Evolutionary conservation across 2,113 vertebrate species (phyloP).

Genomic region (Oryzias woworae): DNA sequence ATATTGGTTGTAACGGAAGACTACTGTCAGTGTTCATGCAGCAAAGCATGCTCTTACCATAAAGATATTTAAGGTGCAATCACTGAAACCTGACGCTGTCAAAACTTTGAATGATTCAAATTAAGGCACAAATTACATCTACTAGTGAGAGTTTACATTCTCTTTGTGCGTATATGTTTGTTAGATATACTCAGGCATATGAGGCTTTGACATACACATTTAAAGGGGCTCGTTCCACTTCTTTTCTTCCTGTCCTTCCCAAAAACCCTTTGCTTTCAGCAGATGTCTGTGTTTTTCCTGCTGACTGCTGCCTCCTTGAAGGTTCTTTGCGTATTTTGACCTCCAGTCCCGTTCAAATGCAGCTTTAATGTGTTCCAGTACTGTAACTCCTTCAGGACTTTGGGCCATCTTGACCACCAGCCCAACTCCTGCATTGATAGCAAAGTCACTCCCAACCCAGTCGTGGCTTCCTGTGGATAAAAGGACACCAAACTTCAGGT

Average conservation of each 20-base stretch:
- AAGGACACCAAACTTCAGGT: not conserved
- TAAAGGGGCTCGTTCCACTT: slow-evolving; percentile 44
- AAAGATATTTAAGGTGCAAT: slow-evolving; percentile 7
- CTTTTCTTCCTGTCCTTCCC: slow-evolving; percentile 25
- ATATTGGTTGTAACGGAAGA: slow-evolving; percentile 21
- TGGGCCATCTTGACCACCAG: slow-evolving; percentile 83
- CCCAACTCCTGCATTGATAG: slow-evolving; percentile 84
- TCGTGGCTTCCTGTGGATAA: slow-evolving; percentile 84
- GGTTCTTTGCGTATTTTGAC: slow-evolving; percentile 83
- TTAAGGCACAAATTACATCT: slow-evolving; percentile 5
- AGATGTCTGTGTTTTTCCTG: slow-evolving; percentile 41
- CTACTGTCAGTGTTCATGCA: slow-evolving; percentile 52
- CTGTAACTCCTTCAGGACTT: slow-evolving; percentile 62
- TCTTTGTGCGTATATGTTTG: slow-evolving; percentile 18
- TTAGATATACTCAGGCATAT: slow-evolving; percentile 23
- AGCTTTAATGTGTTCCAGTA: slow-evolving; percentile 84
- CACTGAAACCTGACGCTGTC: not conserved
- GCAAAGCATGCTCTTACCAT: slow-evolving; percentile 53
- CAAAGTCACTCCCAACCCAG: slow-evolving; percentile 90
- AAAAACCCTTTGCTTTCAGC: slow-evolving; percentile 10
- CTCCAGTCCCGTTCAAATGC: slow-evolving; percentile 91
- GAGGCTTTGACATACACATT: slow-evolving; percentile 25
- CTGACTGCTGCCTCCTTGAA: slow-evolving; percentile 61
- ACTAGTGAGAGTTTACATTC: slow-evolving; percentile 31
- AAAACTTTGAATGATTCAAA: not conserved